Evolutionary conservation across 2,888 invertebrate genomes (phyloP), one percentile per base, ranked within the genome.

Genomic region (Cantharis rustica): DNA sequence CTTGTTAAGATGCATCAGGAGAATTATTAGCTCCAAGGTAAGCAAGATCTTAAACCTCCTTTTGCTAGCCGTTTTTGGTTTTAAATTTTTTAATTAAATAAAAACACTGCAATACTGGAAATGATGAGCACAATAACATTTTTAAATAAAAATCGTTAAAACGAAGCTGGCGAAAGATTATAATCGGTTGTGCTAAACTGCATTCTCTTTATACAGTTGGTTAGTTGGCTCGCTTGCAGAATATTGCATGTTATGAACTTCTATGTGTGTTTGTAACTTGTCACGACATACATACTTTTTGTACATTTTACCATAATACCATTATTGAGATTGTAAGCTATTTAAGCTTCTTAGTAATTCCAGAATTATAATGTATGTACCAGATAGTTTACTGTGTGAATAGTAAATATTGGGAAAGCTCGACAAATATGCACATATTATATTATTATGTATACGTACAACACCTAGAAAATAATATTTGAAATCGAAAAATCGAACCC

Each of bases 171-270:
- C n/a, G n/a, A 47, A 47, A 47, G 47, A 47, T 62, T 64, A 75
- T 72, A 75, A 72, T 76, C 69, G 72, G 64, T 72, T 62, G 17
- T 79, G 68, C 72, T 74, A 70, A 15, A 62, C 66, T 68, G 66
- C 16, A 72, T 68, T 73, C 73, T 73, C 76, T 62, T 73, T 47
- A 61, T 73, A 63, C 63, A 71, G 75, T 80, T 80, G 77, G 64
- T 66, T 77, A 75, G 72, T 72, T 71, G 66, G 73, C 72, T 79
- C 76, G 80, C 80, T 79, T 81, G 81, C 79, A 79, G 77, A 80
- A 80, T 80, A 79, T 80, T 78, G 73, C 71, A 66, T 75, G 78
- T 80, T 80, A 80, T 80, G 80, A 81, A 79, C 77, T 80, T 80
- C 80, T 79, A 71, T 73, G 76, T 80, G 80, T 80, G 80, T 80